phyloP scores from a whole-genome alignment of 1,140 invertebrate species.

The Leptinotarsa texana region DNA sequence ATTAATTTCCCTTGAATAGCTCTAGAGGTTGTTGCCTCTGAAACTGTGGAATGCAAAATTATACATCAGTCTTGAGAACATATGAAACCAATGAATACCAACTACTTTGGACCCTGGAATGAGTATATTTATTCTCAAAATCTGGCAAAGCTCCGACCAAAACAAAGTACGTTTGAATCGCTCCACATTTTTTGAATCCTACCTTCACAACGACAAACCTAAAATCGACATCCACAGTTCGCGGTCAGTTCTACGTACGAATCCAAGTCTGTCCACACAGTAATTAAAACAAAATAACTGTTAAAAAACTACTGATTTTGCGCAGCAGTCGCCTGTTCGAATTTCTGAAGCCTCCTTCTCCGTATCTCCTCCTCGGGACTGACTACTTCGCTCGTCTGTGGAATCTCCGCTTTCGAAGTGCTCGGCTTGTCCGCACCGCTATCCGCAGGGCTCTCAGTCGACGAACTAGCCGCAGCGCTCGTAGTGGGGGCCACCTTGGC shows the following conservation, averaged over 20 bases:
- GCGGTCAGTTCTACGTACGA: background rate
- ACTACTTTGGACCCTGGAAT: no score
- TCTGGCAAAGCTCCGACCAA: no score
- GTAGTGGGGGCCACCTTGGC: slow-evolving; percentile 19
- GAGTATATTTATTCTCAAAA: no score
- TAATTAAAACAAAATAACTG: background rate
- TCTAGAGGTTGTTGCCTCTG: no score
- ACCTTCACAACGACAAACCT: background rate
- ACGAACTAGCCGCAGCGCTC: background rate
- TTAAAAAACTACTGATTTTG: slow-evolving; percentile 5
- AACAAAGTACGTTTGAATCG: no score
- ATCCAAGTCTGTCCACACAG: slow-evolving; percentile 12
- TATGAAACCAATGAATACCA: no score
- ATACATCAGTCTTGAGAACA: no score
- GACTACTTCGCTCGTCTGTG: background rate
- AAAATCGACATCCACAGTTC: slow-evolving; percentile 14
- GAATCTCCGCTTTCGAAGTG: slow-evolving; percentile 8
- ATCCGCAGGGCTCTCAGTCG: background rate
- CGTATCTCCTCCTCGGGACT: slow-evolving; percentile 21
- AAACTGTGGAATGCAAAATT: no score
- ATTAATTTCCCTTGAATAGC: no score
- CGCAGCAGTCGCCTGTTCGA: background rate
- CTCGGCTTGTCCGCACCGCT: background rate
- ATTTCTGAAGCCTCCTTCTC: slow-evolving; percentile 23
- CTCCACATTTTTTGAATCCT: no score